These are phyloP conservation scores for Ptilonorhynchus violaceus DNA, from an alignment of 2,113 vertebrate genomes.

Conservation along the genomic window DNA sequence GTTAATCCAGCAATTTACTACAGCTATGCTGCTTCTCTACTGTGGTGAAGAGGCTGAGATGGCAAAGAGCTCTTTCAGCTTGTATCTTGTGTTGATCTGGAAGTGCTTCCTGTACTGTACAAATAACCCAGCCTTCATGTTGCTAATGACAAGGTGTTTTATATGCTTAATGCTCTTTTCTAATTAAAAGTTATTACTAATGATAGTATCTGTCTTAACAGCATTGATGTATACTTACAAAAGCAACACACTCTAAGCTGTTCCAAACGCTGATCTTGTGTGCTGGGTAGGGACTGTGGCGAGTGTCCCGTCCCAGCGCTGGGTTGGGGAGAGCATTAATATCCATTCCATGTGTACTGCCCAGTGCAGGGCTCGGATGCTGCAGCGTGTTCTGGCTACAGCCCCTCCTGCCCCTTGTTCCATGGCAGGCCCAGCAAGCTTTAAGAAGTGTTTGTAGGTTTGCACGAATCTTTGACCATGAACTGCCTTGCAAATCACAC, in stretches of 20 bases:
- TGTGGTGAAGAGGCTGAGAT: slow-evolving; percentile 4
- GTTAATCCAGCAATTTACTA: not conserved
- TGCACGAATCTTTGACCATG: not conserved
- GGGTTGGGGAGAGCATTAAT: not conserved
- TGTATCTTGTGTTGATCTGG: not conserved
- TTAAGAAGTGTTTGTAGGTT: accelerated
- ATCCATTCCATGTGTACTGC: not conserved
- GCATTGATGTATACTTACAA: not conserved
- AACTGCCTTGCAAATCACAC: not conserved
- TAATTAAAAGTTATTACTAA: slow-evolving; percentile 20
- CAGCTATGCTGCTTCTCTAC: not conserved
- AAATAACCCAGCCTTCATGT: not conserved
- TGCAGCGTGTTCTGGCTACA: accelerated
- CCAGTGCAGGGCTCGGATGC: accelerated
- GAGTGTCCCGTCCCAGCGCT: not conserved
- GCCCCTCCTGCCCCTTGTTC: not conserved
- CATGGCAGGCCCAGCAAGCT: not conserved
- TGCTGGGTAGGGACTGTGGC: not conserved
- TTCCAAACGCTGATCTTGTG: not conserved
- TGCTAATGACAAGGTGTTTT: slow-evolving; percentile 27
- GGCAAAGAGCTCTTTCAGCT: not conserved
- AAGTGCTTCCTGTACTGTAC: slow-evolving; percentile 37
- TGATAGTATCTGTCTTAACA: not conserved
- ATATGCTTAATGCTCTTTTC: slow-evolving; percentile 38
- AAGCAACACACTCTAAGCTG: not conserved